These are phyloP conservation scores for Barypeithes pellucidus DNA, from an alignment of 2,888 invertebrate species.

Conservation along the genomic window DNA sequence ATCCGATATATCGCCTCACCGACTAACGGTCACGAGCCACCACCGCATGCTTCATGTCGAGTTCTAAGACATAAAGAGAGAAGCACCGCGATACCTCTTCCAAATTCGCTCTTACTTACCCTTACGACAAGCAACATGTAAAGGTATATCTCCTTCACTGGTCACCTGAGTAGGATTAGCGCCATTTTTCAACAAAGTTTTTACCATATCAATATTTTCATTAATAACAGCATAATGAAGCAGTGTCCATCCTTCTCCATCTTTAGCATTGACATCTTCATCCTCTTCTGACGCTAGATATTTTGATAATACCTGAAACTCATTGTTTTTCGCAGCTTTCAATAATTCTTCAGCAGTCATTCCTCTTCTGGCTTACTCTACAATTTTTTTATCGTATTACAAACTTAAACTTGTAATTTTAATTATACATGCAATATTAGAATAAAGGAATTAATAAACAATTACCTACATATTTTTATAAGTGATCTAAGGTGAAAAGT, in stretches of 20 bases:
- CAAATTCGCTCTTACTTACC: background rate
- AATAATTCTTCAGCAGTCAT: background rate
- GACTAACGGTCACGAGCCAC: no score
- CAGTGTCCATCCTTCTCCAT: constrained; percentile 99
- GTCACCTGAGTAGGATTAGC: constrained; percentile 72
- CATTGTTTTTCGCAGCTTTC: constrained; percentile 4
- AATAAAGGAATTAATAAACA: background rate
- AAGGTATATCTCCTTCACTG: constrained; percentile 10
- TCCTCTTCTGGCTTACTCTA: background rate
- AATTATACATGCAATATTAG: no score
- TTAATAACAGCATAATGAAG: constrained; percentile 97
- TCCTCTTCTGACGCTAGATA: background rate
- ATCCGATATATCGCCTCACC: no score
- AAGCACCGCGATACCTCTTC: no score
- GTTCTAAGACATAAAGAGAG: no score
- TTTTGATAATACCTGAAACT: background rate
- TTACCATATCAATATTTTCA: constrained; percentile 97
- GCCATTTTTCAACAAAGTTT: constrained; percentile 96
- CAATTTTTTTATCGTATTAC: no score
- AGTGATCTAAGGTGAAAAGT: background rate
- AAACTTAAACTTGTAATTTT: no score
- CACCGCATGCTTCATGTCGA: no score
- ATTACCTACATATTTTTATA: background rate
- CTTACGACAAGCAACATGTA: constrained; percentile 9
- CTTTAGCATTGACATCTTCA: constrained; percentile 96